Base-by-base conservation (phyloP, 2,797 vertebrate genomes). In the Otus scops region DNA sequence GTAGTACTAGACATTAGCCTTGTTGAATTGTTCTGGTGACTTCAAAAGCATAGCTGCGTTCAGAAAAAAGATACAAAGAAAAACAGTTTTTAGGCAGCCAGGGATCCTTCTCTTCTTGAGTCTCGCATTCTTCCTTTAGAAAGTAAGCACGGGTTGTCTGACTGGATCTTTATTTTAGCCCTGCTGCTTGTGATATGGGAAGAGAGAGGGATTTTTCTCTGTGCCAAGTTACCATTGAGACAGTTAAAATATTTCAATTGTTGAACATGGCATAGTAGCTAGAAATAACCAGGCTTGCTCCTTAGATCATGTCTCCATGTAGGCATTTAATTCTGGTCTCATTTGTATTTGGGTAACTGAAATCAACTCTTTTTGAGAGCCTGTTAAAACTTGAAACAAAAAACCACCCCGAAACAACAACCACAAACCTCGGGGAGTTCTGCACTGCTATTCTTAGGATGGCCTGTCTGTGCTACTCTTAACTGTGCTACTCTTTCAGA, bases 321-420 rank as follows among this genome's bases (percentile, higher is more conserved):
- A 36, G 28, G 30, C 27, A 20, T 79, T 92, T 47, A 79, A 63
- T 89, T 83, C 11, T 3, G 4, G 32, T 76, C n/a, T 85, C 9
- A 17, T 63, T 73, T 70, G 11, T 78, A 21, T 80, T 68, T 69
- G 39, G 10, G 17, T 85, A 73, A 73, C 13, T 47, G 22, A 10
- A 86, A 57, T 68, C 3, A 38, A 19, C 36, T 26, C 51, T 48
- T 60, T 57, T 57, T 64, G 32, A 51, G 13, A 69, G 30, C 11
- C 7, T 86, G 7, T 28, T 92, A 39, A 80, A 89, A 78, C 28
- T 28, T 89, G 10, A 28, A 79, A 24, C 13, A 36, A 60, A 76
- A 76, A 48, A 12, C 0, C 3, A 23, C 5, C 11, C 27, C 26
- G 0, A 28, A 50, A 43, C 39, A 54, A 9, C 7, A 3, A 12